phyloP scores from a whole-genome alignment of 2,888 invertebrate species.

The Plusia festucae region DNA sequence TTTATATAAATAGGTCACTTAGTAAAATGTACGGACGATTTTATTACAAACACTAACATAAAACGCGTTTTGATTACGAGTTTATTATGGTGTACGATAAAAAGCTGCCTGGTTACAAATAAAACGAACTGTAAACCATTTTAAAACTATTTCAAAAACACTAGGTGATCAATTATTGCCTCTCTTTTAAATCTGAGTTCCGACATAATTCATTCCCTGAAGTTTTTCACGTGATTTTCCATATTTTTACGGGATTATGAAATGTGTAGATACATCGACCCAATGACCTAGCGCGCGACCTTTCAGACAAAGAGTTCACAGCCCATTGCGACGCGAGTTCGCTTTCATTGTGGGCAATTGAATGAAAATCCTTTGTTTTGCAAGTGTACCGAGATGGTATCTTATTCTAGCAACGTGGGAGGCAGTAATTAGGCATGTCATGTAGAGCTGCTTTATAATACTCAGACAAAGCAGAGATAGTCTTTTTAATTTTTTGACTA shows the following conservation, averaged over 20 bases:
- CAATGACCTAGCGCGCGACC: conserved; percentile 57
- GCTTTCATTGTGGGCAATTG: conserved; percentile 65
- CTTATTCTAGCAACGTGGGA: conserved; percentile 45
- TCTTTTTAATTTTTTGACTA: background rate
- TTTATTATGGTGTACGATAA: conserved; percentile 23
- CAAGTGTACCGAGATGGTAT: conserved; percentile 57
- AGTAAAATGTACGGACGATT: conserved; percentile 9
- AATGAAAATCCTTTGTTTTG: conserved; percentile 70
- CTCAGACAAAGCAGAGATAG: background rate
- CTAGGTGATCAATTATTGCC: too few species aligned
- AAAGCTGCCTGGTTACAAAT: conserved; percentile 12
- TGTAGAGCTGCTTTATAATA: conserved; percentile 17
- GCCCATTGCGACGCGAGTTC: conserved; percentile 61
- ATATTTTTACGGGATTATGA: conserved; percentile 32
- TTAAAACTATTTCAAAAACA: too few species aligned
- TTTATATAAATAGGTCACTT: conserved; percentile 20
- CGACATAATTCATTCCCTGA: background rate
- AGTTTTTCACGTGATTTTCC: background rate
- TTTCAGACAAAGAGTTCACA: conserved; percentile 62
- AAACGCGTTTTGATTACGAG: conserved; percentile 29
- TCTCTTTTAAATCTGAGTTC: background rate
- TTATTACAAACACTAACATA: conserved; percentile 23
- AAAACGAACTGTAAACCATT: too few species aligned
- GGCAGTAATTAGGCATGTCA: conserved; percentile 40
- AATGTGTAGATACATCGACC: conserved; percentile 51